A percentile compares a stretch with the other conserved stretches of the same genome.
Evolutionary conservation across 2,797 vertebrate genomes (phyloP).

Genomic region (Pteronotus mesoamericanus): DNA sequence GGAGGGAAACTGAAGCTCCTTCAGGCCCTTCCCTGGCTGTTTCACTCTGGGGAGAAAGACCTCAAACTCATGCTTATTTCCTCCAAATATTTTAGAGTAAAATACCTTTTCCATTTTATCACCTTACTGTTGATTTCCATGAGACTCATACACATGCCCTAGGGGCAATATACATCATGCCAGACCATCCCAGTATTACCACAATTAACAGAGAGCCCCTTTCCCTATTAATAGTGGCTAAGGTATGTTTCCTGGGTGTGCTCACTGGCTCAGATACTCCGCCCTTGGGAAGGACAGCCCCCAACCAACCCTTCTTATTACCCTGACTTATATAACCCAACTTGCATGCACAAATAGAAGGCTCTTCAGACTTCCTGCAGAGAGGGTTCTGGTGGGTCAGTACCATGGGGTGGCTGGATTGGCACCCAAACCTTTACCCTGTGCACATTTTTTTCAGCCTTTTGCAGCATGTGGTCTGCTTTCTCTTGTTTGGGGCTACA

Average conservation of each 20-base stretch:
- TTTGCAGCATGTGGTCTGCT: background rate
- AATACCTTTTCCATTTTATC: background rate
- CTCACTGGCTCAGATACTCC: background rate
- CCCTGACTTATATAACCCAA: background rate
- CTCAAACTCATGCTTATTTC: background rate
- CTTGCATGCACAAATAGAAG: background rate
- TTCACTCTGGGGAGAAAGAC: background rate
- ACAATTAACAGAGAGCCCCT: background rate
- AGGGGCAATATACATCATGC: background rate
- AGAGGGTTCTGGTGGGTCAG: background rate
- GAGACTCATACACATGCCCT: background rate
- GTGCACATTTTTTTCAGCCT: background rate
- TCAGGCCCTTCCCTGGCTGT: background rate
- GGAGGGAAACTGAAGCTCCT: background rate
- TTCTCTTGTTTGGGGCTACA: background rate
- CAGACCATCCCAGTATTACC: background rate
- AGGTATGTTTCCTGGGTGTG: background rate
- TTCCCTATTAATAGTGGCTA: accelerated
- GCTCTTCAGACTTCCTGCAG: background rate
- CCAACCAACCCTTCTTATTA: background rate
- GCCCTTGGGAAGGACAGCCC: background rate
- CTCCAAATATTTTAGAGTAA: background rate
- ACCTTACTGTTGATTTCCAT: background rate
- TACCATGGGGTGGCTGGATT: background rate
- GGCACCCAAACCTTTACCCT: background rate